phyloP scores from a whole-genome alignment of 2,888 invertebrate species.

The Tanytarsus gracilentus region DNA sequence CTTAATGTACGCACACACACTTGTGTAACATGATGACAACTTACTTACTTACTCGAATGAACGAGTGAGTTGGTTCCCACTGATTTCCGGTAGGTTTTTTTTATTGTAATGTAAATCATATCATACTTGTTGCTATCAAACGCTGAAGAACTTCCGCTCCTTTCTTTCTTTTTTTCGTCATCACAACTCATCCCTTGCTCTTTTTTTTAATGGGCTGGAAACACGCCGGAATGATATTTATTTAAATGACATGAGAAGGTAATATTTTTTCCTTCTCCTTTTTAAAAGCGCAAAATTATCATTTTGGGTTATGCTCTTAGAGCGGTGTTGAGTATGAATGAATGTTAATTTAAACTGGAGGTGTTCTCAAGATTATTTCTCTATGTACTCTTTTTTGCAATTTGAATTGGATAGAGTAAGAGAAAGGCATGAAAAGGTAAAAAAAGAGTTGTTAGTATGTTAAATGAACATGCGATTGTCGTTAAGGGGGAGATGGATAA shows the following conservation, averaged over 20 bases:
- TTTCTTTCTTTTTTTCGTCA: background rate
- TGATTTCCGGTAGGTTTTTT: slow-evolving; percentile 19
- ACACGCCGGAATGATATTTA: slow-evolving; percentile 15
- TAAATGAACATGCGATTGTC: slow-evolving; percentile 6
- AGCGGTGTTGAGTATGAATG: background rate
- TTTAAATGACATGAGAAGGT: slow-evolving; percentile 19
- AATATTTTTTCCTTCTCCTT: background rate
- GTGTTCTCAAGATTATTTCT: background rate
- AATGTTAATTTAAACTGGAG: slow-evolving; percentile 3
- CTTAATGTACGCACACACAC: too few relatives aligned
- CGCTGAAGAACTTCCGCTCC: background rate
- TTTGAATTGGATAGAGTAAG: background rate
- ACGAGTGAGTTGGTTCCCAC: background rate
- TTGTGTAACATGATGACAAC: background rate
- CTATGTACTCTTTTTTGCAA: background rate
- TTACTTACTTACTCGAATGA: too few relatives aligned
- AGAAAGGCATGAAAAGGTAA: background rate
- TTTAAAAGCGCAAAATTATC: slow-evolving; percentile 23
- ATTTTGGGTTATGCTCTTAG: background rate
- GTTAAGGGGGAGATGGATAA: background rate
- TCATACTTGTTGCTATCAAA: slow-evolving; percentile 23
- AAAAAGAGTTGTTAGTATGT: too few relatives aligned
- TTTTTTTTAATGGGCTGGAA: background rate
- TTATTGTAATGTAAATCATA: slow-evolving; percentile 26
- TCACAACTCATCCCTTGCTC: background rate